These are phyloP conservation scores for Acleris sparsana DNA, from an alignment of 2,888 invertebrate genomes.

Conservation along the genomic window DNA sequence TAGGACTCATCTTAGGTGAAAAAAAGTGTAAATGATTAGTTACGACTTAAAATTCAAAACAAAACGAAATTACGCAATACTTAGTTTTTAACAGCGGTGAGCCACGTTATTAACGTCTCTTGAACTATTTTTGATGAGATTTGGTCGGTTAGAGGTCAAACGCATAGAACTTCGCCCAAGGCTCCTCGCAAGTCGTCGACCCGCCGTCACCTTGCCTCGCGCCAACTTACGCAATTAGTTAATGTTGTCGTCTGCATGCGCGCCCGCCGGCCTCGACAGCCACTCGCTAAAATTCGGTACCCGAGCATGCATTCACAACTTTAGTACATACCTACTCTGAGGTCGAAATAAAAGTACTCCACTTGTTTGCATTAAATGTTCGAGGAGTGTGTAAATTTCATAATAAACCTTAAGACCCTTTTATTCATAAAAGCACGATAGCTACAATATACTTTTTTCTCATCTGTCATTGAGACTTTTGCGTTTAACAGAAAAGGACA, in stretches of 20 bases:
- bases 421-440: too few relatives aligned
- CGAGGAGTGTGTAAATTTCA: background rate
- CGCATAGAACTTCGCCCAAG: slow-evolving; percentile 72
- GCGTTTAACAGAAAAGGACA: too few relatives aligned
- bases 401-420: too few relatives aligned
- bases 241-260: slow-evolving; percentile 81
- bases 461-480: too few relatives aligned
- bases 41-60: too few relatives aligned
- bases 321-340: background rate
- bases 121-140: slow-evolving; percentile 19
- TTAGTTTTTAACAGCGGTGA: too few relatives aligned
- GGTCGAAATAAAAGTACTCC: background rate
- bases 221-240: slow-evolving; percentile 79
- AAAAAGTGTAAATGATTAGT: too few relatives aligned
- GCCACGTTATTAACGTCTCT: slow-evolving; percentile 2
- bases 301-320: slow-evolving; percentile 42
- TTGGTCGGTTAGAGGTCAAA: slow-evolving; percentile 73
- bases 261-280: slow-evolving; percentile 68
- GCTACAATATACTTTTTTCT: too few relatives aligned
- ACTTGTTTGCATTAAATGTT: background rate
- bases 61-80: too few relatives aligned
- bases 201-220: slow-evolving; percentile 79
- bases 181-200: slow-evolving; percentile 78
- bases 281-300: slow-evolving; percentile 70
- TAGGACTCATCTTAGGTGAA: too few relatives aligned